These are phyloP conservation scores for Manduca sexta DNA, from an alignment of 1,140 invertebrate genomes.

Conservation along the genomic window DNA sequence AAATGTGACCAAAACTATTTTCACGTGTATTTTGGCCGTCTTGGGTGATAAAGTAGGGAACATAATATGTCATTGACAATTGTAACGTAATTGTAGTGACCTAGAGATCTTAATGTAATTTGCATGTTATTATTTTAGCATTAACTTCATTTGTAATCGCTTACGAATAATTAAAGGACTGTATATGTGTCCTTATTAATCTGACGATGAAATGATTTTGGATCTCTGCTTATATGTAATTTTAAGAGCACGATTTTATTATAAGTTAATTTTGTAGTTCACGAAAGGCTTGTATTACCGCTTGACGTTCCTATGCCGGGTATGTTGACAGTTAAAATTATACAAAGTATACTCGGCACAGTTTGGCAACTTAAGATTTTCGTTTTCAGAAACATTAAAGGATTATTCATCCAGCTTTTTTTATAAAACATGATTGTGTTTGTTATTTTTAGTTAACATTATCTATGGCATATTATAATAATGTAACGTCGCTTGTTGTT, in stretches of 20 bases:
- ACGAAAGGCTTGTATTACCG: no score
- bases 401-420: no score
- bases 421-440: no score
- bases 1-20: no score
- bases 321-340: background rate
- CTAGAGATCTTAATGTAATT: background rate
- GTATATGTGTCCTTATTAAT: conserved; percentile 12
- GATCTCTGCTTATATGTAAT: conserved; percentile 25
- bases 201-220: conserved; percentile 11
- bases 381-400: no score
- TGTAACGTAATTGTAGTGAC: background rate
- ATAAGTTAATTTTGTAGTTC: background rate
- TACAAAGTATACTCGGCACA: no score
- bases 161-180: conserved; percentile 12
- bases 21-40: no score
- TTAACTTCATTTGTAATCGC: conserved; percentile 9
- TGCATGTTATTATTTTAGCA: background rate
- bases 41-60: no score
- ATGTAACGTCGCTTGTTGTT: no score
- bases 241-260: conserved; percentile 12
- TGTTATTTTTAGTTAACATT: no score
- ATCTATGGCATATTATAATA: no score
- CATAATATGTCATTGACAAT: background rate
- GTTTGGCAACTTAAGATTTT: no score
- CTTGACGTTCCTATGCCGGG: background rate